Base-by-base conservation (phyloP, 2,888 invertebrate genomes). In the Eilema caniola region DNA sequence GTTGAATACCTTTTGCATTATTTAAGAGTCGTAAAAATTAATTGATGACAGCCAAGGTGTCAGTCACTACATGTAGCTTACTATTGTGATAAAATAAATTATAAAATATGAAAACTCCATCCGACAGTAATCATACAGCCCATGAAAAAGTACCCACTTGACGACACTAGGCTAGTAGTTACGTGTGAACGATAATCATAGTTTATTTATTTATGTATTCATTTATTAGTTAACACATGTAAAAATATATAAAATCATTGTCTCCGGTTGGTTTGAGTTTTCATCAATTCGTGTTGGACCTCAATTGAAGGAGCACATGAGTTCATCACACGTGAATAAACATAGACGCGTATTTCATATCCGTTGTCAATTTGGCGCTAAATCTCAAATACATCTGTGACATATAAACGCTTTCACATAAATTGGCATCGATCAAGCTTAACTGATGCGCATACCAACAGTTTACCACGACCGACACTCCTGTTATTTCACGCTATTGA, bases 401-500 rank as follows among this genome's bases (percentile, higher is more conserved):
- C 65, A 70, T 75, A 73, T 74, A 73, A 77, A 77, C 75, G 71
- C 63, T 72, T 79, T 78, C 73, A 66, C 71, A 64, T 75, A 79
- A 80, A 79, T 79, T 71, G 77, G 73, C 66, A 73, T 77, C 75
- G 79, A 81, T 80, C 72, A 79, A 70, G 71, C 70, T 76, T 73
- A 77, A 74, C 73, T 82, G 78, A 83, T 82, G 82, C 80, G 82
- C 63, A 71, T 75, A 72, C 81, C 73, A 69, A 71, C 69, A 75
- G 74, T 73, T 81, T 66, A 67, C 77, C 77, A 83, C 81, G 77
- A 83, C 83, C 81, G 84, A 76, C 82, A 88, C 89, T 89, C 86
- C 88, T 88, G 86, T 90, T 90, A 91, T 90, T 92, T 90, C 83
- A 80, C 86, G 86, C 85, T 85, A 87, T 91, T 88, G 87, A 88